Evolutionary conservation across 2,797 vertebrate species (phyloP).

Genomic region (Ataeniobius toweri): DNA sequence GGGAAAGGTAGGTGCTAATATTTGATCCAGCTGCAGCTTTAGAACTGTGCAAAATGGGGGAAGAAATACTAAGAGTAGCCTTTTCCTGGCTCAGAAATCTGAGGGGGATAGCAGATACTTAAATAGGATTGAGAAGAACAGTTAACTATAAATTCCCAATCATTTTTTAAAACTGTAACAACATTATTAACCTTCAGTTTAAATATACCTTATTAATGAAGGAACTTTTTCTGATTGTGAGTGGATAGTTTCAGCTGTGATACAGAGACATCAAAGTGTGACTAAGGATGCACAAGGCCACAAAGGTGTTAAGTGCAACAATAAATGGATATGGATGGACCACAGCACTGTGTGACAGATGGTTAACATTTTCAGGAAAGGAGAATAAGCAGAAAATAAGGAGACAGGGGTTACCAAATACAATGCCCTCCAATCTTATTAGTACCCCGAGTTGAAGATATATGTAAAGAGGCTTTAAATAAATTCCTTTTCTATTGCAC

Average conservation of each 20-base stretch:
- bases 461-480: too few relatives aligned
- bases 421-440: background rate
- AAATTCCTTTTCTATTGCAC: too few relatives aligned
- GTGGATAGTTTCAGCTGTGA: background rate
- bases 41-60: conserved; percentile 20
- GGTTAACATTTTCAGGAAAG: background rate
- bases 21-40: conserved; percentile 34
- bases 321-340: background rate
- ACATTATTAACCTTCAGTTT: too few relatives aligned
- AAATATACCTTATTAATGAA: background rate
- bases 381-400: too few relatives aligned
- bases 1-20: conserved; percentile 15
- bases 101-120: conserved; percentile 4
- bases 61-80: conserved; percentile 11
- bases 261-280: background rate
- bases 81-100: conserved; percentile 15
- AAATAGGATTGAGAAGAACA: conserved; percentile 1
- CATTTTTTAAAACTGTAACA: background rate
- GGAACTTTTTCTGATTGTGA: background rate
- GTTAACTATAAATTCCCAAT: background rate
- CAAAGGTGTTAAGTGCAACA: background rate
- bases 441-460: background rate
- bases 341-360: background rate
- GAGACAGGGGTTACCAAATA: too few relatives aligned
- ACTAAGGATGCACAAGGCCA: too few relatives aligned